Conservation (phyloP, 2,113 vertebrate species). For the Psettodes erumei region DNA sequence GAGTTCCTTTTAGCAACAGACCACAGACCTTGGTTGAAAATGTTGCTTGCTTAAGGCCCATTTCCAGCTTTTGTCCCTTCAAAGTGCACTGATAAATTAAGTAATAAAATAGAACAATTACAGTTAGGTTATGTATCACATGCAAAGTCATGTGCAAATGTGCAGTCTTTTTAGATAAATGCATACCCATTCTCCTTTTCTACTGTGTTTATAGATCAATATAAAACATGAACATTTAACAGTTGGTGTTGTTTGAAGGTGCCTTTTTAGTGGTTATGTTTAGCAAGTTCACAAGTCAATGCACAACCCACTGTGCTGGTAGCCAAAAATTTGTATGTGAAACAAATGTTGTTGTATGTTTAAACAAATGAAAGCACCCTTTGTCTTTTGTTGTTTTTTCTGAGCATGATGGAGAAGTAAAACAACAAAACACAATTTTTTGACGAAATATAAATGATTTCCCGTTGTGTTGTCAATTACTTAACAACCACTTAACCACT, state of each 20-base stretch:
- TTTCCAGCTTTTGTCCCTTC: not conserved
- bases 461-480: slow-evolving; percentile 21
- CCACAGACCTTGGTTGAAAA: not conserved
- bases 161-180: not conserved
- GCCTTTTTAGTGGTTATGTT: not conserved
- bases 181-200: not conserved
- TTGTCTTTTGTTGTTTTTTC: not conserved
- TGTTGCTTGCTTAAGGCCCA: not conserved
- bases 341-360: too few relatives aligned
- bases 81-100: not conserved
- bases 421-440: slow-evolving; percentile 15
- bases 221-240: not conserved
- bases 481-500: slow-evolving; percentile 31
- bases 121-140: too few relatives aligned
- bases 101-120: not conserved
- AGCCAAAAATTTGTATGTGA: not conserved
- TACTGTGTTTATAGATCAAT: not conserved
- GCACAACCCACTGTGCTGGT: not conserved
- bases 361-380: not conserved
- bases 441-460: not conserved
- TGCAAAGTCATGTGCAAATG: not conserved
- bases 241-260: not conserved
- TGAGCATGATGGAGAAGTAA: not conserved
- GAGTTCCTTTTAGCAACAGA: slow-evolving; percentile 8
- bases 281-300: not conserved